Percentiles rank a stretch among this genome's conserved stretches.
These are phyloP conservation scores for Aptenodytes patagonicus DNA, from an alignment of 2,113 vertebrate genomes.

Conservation along the genomic window DNA sequence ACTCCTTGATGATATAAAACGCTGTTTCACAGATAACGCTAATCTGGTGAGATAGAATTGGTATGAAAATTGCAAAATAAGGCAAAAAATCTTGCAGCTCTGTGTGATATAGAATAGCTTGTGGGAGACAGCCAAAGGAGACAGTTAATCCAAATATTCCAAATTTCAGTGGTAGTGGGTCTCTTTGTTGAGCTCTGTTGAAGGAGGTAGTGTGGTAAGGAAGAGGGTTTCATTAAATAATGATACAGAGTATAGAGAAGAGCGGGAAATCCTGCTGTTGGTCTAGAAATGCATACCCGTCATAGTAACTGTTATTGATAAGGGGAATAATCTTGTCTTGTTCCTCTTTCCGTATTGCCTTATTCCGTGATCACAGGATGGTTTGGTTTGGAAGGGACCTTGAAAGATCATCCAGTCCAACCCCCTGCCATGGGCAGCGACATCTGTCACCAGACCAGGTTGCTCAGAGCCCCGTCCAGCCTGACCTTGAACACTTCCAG, in stretches of 20 bases:
- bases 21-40: accelerated
- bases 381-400: neutral
- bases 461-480: neutral
- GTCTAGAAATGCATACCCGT: neutral
- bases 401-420: accelerated
- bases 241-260: accelerated
- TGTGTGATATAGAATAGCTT: accelerated
- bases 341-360: neutral
- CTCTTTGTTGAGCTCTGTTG: neutral
- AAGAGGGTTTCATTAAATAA: neutral
- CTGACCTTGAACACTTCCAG: neutral
- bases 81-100: accelerated
- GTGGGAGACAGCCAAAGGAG: neutral
- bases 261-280: neutral
- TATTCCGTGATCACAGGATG: neutral
- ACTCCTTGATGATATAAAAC: accelerated
- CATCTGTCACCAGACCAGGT: accelerated
- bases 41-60: neutral
- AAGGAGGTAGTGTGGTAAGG: neutral
- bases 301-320: accelerated
- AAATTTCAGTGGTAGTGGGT: too few relatives aligned
- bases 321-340: neutral
- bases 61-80: neutral
- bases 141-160: neutral
- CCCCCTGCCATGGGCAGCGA: neutral